Evolutionary conservation across 2,888 invertebrate species (phyloP), one percentile per base, ranked within the genome.

Genomic region (Dorcus hopei): DNA sequence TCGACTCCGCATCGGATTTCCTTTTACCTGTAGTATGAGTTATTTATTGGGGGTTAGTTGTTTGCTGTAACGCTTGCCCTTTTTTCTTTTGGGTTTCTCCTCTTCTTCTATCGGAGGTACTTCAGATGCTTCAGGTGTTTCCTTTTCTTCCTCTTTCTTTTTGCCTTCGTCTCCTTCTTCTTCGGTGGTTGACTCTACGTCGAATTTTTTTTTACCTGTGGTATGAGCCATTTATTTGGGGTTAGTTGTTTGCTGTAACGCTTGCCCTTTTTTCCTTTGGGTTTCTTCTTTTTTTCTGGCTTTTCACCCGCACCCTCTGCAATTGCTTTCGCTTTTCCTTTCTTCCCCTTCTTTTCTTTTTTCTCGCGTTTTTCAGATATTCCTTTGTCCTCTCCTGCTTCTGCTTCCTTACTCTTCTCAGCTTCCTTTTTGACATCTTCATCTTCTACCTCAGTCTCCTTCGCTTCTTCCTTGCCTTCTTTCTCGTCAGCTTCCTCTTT

Each of bases 331-430:
- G 41, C 49, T 60, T 57, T 51, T 47, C 52, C 45, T 55, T 57
- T 52, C 80, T 80, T 80, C 56, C 79, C 79, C 0, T 78, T 77
- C 52, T 80, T 80, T 60, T 75, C 76, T 63, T 81, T 78, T 0
- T 66, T 71, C 3, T 71, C 65, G 78, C 79, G 80, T 8, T 80
- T 74, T 62, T 80, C 80, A 57, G 51, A 14, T 49, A 49, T 72
- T 41, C 64, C 59, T 57, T 80, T 65, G 80, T 80, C 80, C 1
- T 67, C 67, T 79, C 79, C 50, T 79, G 65, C 2, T 80, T 79
- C 56, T 79, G 79, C 61, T 74, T 80, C 63, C 69, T 71, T 80
- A 79, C 19, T 19, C 2, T 79, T 57, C 75, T 79, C 71, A 78
- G 80, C 80, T 33, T 43, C 40, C 19, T 26, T 38, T 38, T 49